Evolutionary conservation across 1,140 invertebrate species (phyloP).

Genomic region (Lepidurus packardi): DNA sequence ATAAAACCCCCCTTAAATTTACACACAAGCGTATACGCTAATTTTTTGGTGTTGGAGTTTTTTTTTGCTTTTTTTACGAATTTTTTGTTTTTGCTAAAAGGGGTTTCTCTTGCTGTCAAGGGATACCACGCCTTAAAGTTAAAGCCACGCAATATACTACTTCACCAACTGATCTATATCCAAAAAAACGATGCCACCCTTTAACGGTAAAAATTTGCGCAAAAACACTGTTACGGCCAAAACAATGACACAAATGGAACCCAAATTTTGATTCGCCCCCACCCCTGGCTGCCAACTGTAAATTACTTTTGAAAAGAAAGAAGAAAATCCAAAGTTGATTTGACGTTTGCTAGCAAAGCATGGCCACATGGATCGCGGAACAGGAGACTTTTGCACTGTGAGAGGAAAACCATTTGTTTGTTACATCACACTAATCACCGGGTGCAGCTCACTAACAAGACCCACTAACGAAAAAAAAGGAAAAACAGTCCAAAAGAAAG

Average conservation of each 20-base stretch:
- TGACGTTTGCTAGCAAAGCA: slow-evolving; percentile 8
- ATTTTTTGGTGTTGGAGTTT: not conserved
- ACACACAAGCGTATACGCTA: slow-evolving; percentile 14
- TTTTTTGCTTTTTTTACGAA: not conserved
- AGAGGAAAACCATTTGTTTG: not conserved
- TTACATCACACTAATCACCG: slow-evolving; percentile 21
- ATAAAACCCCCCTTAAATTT: not conserved
- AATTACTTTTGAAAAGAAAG: not conserved
- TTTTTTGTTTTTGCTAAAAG: not conserved
- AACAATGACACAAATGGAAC: not conserved
- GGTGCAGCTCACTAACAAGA: not conserved
- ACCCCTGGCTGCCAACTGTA: not conserved
- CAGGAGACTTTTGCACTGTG: not conserved
- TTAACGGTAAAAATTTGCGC: not conserved
- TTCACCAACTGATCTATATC: not conserved
- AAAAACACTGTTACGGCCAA: not conserved
- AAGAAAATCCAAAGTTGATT: not conserved
- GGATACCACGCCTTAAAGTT: not conserved
- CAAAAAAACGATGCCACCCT: not conserved
- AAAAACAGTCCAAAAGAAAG: not conserved
- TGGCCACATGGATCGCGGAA: not conserved
- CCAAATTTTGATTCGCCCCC: not conserved
- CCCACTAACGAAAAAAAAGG: not conserved
- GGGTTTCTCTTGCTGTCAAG: not conserved
- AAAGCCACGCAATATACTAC: not conserved